phyloP scores from a whole-genome alignment of 2,113 vertebrate species.

The Scortum barcoo region DNA sequence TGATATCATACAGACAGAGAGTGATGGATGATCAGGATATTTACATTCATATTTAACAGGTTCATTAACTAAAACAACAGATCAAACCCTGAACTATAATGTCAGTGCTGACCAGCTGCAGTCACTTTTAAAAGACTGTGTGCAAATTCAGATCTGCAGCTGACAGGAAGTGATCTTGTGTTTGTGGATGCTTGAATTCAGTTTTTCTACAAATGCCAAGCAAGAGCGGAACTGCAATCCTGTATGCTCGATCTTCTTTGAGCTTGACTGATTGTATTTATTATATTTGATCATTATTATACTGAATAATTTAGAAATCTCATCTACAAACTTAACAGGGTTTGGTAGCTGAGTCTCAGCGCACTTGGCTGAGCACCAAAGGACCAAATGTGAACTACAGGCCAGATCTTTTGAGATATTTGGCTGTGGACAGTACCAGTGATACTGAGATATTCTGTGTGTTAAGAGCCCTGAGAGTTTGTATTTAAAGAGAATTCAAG shows the following conservation, averaged over 20 bases:
- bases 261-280: too few species aligned
- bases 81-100: neutral
- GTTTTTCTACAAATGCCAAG: too few species aligned
- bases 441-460: too few species aligned
- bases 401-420: neutral
- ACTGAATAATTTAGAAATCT: too few species aligned
- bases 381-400: neutral
- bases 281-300: too few species aligned
- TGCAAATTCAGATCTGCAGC: neutral
- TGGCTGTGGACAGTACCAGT: neutral
- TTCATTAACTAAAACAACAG: neutral
- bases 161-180: neutral
- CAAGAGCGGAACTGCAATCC: too few species aligned
- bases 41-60: neutral
- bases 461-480: too few species aligned
- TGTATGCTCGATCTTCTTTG: neutral
- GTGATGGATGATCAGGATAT: neutral
- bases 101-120: neutral
- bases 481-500: too few species aligned
- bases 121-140: neutral
- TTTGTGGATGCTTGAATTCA: neutral
- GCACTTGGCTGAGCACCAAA: too few species aligned
- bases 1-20: neutral
- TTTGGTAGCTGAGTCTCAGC: too few species aligned
- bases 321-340: too few species aligned